phyloP scores from a whole-genome alignment of 1,140 invertebrate species.

The Apis cerana region DNA sequence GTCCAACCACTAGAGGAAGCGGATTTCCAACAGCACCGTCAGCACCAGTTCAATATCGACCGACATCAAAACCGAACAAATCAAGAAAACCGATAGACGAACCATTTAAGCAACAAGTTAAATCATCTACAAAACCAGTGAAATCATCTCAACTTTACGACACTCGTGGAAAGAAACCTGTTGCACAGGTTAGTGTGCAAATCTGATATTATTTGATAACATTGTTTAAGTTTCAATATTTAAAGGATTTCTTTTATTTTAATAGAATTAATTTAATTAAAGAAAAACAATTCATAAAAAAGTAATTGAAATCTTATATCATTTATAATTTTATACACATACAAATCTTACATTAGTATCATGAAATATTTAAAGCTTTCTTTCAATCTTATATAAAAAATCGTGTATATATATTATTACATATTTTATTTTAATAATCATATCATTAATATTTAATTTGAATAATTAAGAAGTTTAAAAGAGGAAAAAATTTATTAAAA shows the following conservation, averaged over 20 bases:
- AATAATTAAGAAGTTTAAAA: too few relatives aligned
- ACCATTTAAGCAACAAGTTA: conserved; percentile 53
- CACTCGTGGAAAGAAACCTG: conserved; percentile 84
- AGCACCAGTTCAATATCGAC: conserved; percentile 69
- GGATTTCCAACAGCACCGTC: conserved; percentile 27
- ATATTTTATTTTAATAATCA: background rate
- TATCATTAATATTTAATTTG: background rate
- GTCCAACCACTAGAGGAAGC: conserved; percentile 9
- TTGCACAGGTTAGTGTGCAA: conserved; percentile 83
- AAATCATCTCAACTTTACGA: conserved; percentile 63
- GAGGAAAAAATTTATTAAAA: too few relatives aligned
- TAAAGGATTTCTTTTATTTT: background rate
- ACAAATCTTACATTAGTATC: too few relatives aligned
- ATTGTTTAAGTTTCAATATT: background rate
- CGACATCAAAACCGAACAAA: conserved; percentile 59
- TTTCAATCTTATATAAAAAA: too few relatives aligned
- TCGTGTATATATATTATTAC: background rate
- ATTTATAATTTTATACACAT: too few relatives aligned
- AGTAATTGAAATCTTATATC: too few relatives aligned
- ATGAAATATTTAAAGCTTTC: too few relatives aligned
- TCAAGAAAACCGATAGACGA: conserved; percentile 63
- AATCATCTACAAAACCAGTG: conserved; percentile 56
- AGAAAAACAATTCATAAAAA: too few relatives aligned
- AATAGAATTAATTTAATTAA: too few relatives aligned
- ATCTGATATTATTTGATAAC: background rate